A percentile compares a stretch with the other conserved stretches of the same genome.
Conservation (phyloP, 2,113 vertebrate species). For the Eleginops maclovinus region DNA sequence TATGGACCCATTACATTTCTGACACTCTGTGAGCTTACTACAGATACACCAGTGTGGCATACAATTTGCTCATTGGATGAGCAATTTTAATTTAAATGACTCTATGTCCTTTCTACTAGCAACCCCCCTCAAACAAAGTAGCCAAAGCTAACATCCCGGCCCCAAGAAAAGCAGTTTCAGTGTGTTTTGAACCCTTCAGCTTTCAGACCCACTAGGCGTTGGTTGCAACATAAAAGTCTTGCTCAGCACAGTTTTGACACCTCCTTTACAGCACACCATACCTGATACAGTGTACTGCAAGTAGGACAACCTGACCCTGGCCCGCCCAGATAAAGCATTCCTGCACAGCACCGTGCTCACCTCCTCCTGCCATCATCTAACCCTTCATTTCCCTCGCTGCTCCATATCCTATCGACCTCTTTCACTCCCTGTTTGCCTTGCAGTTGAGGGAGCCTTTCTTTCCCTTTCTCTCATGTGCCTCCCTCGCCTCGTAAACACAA, state of each 20-base stretch:
- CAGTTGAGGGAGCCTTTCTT: conserved; percentile 53
- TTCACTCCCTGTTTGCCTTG: conserved; percentile 53
- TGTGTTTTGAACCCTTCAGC: background rate
- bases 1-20: background rate
- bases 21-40: background rate
- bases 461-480: conserved; percentile 31
- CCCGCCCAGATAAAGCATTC: conserved; percentile 30
- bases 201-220: background rate
- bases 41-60: background rate
- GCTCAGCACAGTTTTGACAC: background rate
- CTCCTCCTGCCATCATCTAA: conserved; percentile 27
- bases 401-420: conserved; percentile 14
- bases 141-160: background rate
- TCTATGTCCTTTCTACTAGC: background rate
- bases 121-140: background rate
- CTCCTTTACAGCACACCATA: background rate
- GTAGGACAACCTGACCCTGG: background rate
- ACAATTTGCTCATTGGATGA: background rate
- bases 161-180: background rate
- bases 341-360: conserved; percentile 25
- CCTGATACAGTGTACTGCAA: background rate
- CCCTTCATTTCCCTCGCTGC: conserved; percentile 43
- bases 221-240: background rate
- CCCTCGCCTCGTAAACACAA: conserved; percentile 50
- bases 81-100: background rate